A percentile compares a stretch with the other conserved stretches of the same genome.
Evolutionary conservation across 2,888 invertebrate species (phyloP).

Genomic region (Candidula unifasciata): DNA sequence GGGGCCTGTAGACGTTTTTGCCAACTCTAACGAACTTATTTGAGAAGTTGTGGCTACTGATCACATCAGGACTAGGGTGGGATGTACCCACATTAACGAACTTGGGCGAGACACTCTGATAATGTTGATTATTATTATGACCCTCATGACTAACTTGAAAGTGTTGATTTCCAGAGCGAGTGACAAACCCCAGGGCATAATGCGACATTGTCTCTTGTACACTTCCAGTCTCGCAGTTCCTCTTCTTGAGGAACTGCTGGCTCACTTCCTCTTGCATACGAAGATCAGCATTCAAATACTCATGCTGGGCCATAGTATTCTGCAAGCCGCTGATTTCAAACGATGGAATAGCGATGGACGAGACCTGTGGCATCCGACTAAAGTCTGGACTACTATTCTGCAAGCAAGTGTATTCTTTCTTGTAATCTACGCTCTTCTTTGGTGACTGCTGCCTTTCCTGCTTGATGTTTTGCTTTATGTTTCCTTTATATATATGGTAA

Average conservation of each 20-base stretch:
- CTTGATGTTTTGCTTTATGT: neutral
- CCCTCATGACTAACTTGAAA: neutral
- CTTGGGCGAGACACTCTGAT: neutral
- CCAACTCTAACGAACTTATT: conserved; percentile 34
- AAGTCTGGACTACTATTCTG: neutral
- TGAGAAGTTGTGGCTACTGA: conserved; percentile 41
- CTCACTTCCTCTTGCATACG: neutral
- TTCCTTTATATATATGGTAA: conserved; percentile 39
- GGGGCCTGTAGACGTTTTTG: conserved; percentile 22
- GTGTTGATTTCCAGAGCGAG: neutral
- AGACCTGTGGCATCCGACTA: neutral
- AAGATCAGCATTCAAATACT: neutral
- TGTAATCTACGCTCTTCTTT: neutral
- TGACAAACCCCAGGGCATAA: neutral
- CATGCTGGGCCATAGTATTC: neutral
- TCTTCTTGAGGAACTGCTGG: neutral
- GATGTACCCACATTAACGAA: neutral
- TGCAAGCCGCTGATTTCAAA: neutral
- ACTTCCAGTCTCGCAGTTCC: neutral
- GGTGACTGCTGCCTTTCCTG: neutral
- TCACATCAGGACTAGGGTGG: conserved; percentile 17
- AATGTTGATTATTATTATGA: neutral
- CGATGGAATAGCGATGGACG: conserved; percentile 35
- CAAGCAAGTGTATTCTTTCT: neutral
- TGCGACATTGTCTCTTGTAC: neutral